Percentiles rank a stretch among this genome's conserved stretches.
Evolutionary conservation across 2,113 vertebrate species (phyloP).

Genomic region (Taurulus bubalis): DNA sequence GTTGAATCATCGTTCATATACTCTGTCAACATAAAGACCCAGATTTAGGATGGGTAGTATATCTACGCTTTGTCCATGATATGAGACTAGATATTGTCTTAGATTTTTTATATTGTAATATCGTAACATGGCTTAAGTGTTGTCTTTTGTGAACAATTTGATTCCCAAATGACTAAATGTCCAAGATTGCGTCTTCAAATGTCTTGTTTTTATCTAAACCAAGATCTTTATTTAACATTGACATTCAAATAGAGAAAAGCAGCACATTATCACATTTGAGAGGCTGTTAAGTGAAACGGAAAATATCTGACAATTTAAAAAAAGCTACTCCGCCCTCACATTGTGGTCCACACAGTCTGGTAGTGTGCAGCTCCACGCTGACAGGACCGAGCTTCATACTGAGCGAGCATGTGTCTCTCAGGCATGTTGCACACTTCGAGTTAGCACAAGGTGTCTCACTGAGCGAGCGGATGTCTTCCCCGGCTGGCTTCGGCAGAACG

Average conservation of each 20-base stretch:
- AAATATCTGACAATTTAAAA: not conserved
- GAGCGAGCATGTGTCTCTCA: slow-evolving; percentile 63
- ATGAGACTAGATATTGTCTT: too few species aligned
- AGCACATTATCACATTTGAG: not conserved
- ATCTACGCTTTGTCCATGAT: too few species aligned
- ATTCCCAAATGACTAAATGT: not conserved
- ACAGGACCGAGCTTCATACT: slow-evolving; percentile 45
- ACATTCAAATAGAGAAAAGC: not conserved
- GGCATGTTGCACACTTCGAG: slow-evolving; percentile 18
- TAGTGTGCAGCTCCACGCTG: slow-evolving; percentile 38
- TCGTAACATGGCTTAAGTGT: too few species aligned
- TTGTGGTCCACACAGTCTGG: slow-evolving; percentile 10
- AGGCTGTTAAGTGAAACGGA: not conserved
- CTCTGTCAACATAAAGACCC: not conserved
- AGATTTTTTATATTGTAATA: too few species aligned
- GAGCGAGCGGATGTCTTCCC: slow-evolving; percentile 55
- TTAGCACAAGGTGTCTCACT: slow-evolving; percentile 55
- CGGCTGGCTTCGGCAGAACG: slow-evolving; percentile 48
- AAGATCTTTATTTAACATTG: too few species aligned
- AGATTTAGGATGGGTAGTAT: too few species aligned
- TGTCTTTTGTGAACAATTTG: not conserved
- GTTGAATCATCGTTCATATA: not conserved
- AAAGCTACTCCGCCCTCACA: slow-evolving; percentile 12
- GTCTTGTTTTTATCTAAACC: not conserved
- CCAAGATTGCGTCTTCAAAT: not conserved